Percentiles rank a stretch among this genome's conserved stretches.
Evolutionary conservation across 2,888 invertebrate species (phyloP).

Genomic region (Calliphora vomitoria): DNA sequence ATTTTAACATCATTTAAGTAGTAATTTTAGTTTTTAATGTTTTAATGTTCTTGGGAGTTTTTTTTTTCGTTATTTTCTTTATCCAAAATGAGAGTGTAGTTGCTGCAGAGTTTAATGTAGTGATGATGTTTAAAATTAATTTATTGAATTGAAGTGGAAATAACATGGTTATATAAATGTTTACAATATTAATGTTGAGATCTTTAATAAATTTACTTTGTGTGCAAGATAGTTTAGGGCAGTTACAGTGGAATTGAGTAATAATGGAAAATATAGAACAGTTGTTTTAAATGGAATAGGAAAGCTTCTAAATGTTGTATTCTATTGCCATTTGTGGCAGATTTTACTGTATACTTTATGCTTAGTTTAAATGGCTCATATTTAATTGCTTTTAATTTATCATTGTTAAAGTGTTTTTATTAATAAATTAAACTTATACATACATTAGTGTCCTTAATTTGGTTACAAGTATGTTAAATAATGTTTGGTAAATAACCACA

Average conservation of each 20-base stretch:
- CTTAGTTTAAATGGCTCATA: too few species aligned
- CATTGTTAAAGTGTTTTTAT: too few species aligned
- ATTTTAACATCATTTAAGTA: constrained; percentile 15
- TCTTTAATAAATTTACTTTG: constrained; percentile 10
- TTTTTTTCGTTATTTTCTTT: not conserved
- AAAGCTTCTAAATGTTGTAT: too few species aligned
- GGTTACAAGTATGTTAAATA: too few species aligned
- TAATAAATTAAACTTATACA: too few species aligned
- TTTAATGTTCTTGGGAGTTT: constrained; percentile 32
- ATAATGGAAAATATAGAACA: not conserved
- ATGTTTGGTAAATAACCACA: too few species aligned
- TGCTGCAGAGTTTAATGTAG: constrained; percentile 52
- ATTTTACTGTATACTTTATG: too few species aligned
- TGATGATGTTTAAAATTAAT: constrained; percentile 73
- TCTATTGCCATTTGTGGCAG: too few species aligned
- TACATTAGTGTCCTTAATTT: too few species aligned
- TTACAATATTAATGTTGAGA: constrained; percentile 41
- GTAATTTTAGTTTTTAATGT: constrained; percentile 56
- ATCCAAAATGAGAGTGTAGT: constrained; percentile 10
- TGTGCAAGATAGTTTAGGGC: not conserved
- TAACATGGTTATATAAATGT: constrained; percentile 67
- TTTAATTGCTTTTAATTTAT: too few species aligned
- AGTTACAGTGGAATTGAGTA: too few species aligned
- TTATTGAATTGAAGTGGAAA: constrained; percentile 74
- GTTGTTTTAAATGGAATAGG: too few species aligned